Base-by-base conservation (phyloP, 2,888 invertebrate genomes). In the Atethmia centrago region DNA sequence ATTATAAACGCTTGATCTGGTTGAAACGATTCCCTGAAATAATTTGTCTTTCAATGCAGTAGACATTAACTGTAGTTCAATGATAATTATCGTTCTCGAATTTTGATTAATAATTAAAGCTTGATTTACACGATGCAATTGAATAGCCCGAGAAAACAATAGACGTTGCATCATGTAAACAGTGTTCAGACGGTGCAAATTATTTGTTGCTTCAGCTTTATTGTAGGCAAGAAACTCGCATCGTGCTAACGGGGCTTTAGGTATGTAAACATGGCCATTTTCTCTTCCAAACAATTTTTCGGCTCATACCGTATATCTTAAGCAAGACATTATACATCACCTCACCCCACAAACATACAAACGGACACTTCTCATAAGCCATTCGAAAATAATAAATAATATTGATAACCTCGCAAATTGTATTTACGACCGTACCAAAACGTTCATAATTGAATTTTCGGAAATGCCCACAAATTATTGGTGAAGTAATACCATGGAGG, bases 11-110 rank as follows among this genome's bases (percentile, higher is more conserved):
- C 86, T 85, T 90, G 92, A 89, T 92, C 92, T 91, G 88, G 87
- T 92, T 91, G 85, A 85, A 89, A 87, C 88, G 83, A 78, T 93
- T 93, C 93, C 84, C 82, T 88, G 93, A 91, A 93, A 87, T 86
- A 87, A 91, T 91, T 85, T 76, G 40, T 16, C 63, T 56, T 68
- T 72, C 66, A 83, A 78, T 79, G 67, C 47, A 74, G 65, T 74
- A 74, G 64, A 49, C 78, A 87, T 88, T 87, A 77, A 82, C 83
- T 75, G 82, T 74, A 84, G 74, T 85, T 71, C 14, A 70, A 72
- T 70, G 51, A 58, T 88, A 83, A 86, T 88, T 84, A 71, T 36
- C 14, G 85, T 88, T 84, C 72, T 36, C 14, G 85, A 81, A 80
- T 87, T 82, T 80, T 80, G 79, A 71, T 77, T 66, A 71, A 80